Evolutionary conservation across 2,113 vertebrate species (phyloP), one percentile per base, ranked within the genome.

Genomic region (Vulpes ferrilata): DNA sequence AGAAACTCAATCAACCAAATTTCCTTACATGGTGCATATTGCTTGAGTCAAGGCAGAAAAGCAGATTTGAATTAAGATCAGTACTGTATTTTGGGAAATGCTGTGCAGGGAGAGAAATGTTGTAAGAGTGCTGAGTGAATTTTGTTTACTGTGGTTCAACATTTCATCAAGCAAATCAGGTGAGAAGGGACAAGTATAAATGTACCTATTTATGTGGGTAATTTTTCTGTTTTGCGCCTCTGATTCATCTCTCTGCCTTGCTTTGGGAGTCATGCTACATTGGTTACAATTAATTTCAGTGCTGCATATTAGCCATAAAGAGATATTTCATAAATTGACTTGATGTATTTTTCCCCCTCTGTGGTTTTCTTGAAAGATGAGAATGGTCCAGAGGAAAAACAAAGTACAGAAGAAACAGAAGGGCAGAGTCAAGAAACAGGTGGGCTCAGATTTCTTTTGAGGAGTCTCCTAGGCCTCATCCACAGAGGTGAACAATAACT

Each of bases 341-440:
- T 88, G 65, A 97, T 88, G 43, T 95, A 35, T 97, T 94, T 81
- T 96, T 93, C 88, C 62, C 8, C 76, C 78, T 90, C 65, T 97
- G 32, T 96, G 74, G 86, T 99, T 98, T 98, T 93, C 71, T 93
- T 60, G 0, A 73, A 97, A 99, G 98, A 98, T 98, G 98, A 97
- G 93, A 97, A 95, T 0, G 17, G 74, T 73, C 38, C 96, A 35
- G 98, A 94, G 38, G 98, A 98, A 74, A 98, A 98, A 57, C 96
- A 32, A 93, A 98, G 53, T 55, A 11, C 5, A 0, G 92, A 98
- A 94, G 98, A 98, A 94, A 94, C 12, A 0, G 96, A 98, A 94
- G 96, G 67, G 57, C 96, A 96, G 93, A 98, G 95, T 89, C 93
- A 22, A 98, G 98, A 98, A 97, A 71, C 98, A 99, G 98, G 99